Base-by-base conservation (phyloP, 1,140 invertebrate species). In the Elysia chlorotica region DNA sequence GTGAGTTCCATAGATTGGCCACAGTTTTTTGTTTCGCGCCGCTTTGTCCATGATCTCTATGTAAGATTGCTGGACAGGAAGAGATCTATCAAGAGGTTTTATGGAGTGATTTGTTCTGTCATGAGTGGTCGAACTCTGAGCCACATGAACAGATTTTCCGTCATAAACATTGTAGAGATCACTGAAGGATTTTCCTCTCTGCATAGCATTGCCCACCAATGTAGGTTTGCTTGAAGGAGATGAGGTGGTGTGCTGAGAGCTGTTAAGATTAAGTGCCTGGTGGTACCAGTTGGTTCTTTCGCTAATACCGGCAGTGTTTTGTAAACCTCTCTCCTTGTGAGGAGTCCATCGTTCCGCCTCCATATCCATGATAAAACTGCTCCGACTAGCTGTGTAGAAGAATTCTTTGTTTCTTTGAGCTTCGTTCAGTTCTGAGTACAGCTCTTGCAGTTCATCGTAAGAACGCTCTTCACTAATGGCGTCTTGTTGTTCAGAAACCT, bases 391-490 rank as follows among this genome's bases (percentile, higher is more conserved):
- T 57, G 90, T 90, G 85, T 93, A 96, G 28, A 96, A 87, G 78
- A 97, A 92, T 83, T 95, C 93, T 71, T 94, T 93, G 79, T 96
- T 92, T 74, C 90, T 92, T 82, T 96, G 93, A 17, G 92, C 92
- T 23, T 90, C 87, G 86, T 92, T 92, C 2, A 97, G 87, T 86
- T 96, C 94, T 54, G 88, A 89, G 76, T 95, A 93, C 31, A 97
- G 86, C 70, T 90, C 89, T 73, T 92, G 91, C 57, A 97, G 86
- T 84, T 97, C 95, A 81, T 92, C 91, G 83, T n/a, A n/a, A n/a
- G n/a, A n/a, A n/a, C n/a, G n/a, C n/a, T n/a, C n/a, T n/a, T n/a
- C n/a, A n/a, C n/a, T n/a, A n/a, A n/a, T n/a, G n/a, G n/a, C n/a
- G n/a, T n/a, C n/a, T n/a, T n/a, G n/a, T n/a, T n/a, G n/a, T n/a